Conservation (phyloP, 2,888 invertebrate species). For the Acrobasis repandana region DNA sequence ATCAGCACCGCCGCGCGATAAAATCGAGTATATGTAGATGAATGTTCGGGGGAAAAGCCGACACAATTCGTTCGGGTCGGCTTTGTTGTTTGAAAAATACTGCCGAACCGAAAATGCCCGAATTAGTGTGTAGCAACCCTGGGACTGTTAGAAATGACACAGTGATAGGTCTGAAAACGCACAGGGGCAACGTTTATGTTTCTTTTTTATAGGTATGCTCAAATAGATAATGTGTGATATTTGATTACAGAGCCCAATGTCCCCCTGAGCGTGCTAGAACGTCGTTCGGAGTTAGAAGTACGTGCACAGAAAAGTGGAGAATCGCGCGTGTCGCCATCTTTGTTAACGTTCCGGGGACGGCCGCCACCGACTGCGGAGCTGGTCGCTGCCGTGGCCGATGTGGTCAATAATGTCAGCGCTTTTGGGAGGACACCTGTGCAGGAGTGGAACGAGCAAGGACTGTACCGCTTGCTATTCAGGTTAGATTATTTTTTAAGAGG, state of each 20-base stretch:
- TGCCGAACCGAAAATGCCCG: no score
- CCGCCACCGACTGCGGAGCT: conserved; percentile 59
- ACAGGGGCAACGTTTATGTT: no score
- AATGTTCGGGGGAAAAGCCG: no score
- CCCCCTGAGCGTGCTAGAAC: conserved; percentile 62
- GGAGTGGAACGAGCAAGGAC: conserved; percentile 65
- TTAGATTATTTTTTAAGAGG: conserved; percentile 33
- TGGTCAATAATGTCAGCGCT: conserved; percentile 57
- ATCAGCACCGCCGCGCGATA: no score
- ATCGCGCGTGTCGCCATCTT: conserved; percentile 47
- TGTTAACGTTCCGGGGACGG: conserved; percentile 30
- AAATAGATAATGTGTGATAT: no score
- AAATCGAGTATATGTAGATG: no score
- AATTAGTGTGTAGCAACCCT: no score
- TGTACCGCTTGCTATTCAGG: conserved; percentile 70
- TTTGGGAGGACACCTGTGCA: conserved; percentile 58
- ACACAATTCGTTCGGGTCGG: no score
- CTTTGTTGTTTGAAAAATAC: no score
- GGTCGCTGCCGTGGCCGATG: conserved; percentile 56
- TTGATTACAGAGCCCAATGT: conserved; percentile 64
- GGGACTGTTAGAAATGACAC: no score
- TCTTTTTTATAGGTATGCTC: no score
- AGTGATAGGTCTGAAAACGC: no score
- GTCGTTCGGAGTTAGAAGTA: conserved; percentile 65
- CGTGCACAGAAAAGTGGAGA: conserved; percentile 62